These are phyloP conservation scores for Plusia festucae DNA, from an alignment of 2,888 invertebrate genomes.

Conservation along the genomic window DNA sequence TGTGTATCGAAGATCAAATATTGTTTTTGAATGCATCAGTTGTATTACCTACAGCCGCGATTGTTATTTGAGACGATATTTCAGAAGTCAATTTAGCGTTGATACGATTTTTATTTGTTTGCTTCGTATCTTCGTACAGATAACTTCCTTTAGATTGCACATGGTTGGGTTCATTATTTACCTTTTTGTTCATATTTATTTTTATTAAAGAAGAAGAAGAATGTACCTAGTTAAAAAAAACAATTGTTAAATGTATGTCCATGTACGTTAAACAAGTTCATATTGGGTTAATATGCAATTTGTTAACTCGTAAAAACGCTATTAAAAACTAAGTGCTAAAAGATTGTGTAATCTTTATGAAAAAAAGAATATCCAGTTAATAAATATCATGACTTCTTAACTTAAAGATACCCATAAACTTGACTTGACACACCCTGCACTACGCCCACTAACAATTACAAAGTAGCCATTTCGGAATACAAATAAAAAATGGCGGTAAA, in stretches of 20 bases:
- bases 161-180: conserved; percentile 24
- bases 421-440: conserved; percentile 76
- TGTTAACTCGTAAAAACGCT: too few species aligned
- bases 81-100: conserved; percentile 83
- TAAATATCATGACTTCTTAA: conserved; percentile 60
- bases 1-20: conserved; percentile 87
- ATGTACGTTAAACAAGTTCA: too few species aligned
- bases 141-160: conserved; percentile 48
- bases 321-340: too few species aligned
- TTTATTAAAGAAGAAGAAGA: too few species aligned
- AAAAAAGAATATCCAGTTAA: conserved; percentile 55
- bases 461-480: conserved; percentile 62
- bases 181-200: not conserved
- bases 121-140: conserved; percentile 44
- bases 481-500: conserved; percentile 71
- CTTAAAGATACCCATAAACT: conserved; percentile 68
- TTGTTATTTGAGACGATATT: conserved; percentile 72
- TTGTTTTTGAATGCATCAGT: conserved; percentile 86
- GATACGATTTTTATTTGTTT: conserved; percentile 74
- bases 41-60: conserved; percentile 84
- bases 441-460: conserved; percentile 78
- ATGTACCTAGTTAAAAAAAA: too few species aligned
- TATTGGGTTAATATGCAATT: too few species aligned
- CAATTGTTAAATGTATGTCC: too few species aligned
- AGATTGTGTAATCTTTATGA: too few species aligned